These are phyloP conservation scores for Rhinella marina DNA, from an alignment of 2,797 vertebrate genomes.

Conservation along the genomic window DNA sequence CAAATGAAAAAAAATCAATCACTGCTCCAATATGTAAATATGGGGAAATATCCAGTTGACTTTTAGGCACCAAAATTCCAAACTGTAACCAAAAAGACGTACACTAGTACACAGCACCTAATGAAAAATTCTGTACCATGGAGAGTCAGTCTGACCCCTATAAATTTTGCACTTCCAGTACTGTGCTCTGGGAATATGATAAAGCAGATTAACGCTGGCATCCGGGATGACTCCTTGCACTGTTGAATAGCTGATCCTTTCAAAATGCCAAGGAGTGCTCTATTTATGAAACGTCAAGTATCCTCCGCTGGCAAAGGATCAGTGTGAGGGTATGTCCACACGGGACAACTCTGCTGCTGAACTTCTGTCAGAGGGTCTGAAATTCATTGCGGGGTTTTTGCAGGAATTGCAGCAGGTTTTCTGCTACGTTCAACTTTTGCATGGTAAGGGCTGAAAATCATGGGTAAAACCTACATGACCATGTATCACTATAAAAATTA, in stretches of 20 bases:
- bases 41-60: background rate
- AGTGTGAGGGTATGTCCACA: background rate
- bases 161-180: slow-evolving; percentile 27
- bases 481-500: too few relatives aligned
- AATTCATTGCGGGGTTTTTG: too few relatives aligned
- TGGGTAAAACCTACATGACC: too few relatives aligned
- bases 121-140: background rate
- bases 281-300: background rate
- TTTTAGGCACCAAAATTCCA: background rate
- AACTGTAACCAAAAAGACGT: background rate
- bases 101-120: too few relatives aligned
- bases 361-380: too few relatives aligned
- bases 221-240: background rate
- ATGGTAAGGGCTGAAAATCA: too few relatives aligned
- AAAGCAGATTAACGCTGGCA: slow-evolving; percentile 39
- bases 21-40: background rate
- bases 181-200: slow-evolving; percentile 1
- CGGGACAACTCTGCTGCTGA: too few relatives aligned
- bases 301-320: background rate
- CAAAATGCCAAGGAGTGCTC: background rate
- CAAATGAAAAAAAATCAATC: too few relatives aligned
- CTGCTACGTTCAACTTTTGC: too few relatives aligned
- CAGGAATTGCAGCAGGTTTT: too few relatives aligned
- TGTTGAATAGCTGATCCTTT: background rate
- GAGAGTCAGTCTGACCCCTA: background rate